Evolutionary conservation across 2,797 vertebrate genomes (phyloP), one percentile per base, ranked within the genome.

Genomic region (Sylvilagus floridanus): DNA sequence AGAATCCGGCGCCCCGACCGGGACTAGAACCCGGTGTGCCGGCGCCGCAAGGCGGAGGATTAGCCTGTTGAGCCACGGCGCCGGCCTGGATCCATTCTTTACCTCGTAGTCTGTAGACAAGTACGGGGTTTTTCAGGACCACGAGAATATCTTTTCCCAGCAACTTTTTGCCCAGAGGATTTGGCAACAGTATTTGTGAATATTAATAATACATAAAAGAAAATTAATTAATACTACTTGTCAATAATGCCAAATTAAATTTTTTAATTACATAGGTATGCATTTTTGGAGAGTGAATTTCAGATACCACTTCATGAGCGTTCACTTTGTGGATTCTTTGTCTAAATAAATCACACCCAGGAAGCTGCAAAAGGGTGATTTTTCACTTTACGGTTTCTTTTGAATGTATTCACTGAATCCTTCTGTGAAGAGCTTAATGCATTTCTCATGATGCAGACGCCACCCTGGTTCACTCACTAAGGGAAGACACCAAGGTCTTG

Each of bases 381-480:
- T 96, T 69, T 84, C 75, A 73, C 76, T 81, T 81, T 57, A 66
- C 66, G 42, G n/a, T 57, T 78, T 84, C 60, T 88, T 54, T 69
- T 68, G 77, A 47, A 75, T 50, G 30, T 30, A n/a, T 86, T 82
- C 60, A 62, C 14, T 92, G 26, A 72, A 82, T 85, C 84, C 69
- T 69, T 94, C 57, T 24, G 5, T 30, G 72, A 79, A 86, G 37
- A 88, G 11, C 77, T 82, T 93, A 60, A 35, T n/a, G 32, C 60
- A 88, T 85, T 93, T 78, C n/a, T 82, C 88, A 66, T 84, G 71
- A 57, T 17, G 72, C 10, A 78, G 9, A 73, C 84, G 96, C 92
- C 50, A 86, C 71, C 91, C 94, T 2, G 13, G 30, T 84, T 94
- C 81, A 82, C 84, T 79, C 35, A 75, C n/a, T 52, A 75, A 17